These are phyloP conservation scores for Didymodactylos carnosus DNA, from an alignment of 2,888 invertebrate species.

Conservation along the genomic window DNA sequence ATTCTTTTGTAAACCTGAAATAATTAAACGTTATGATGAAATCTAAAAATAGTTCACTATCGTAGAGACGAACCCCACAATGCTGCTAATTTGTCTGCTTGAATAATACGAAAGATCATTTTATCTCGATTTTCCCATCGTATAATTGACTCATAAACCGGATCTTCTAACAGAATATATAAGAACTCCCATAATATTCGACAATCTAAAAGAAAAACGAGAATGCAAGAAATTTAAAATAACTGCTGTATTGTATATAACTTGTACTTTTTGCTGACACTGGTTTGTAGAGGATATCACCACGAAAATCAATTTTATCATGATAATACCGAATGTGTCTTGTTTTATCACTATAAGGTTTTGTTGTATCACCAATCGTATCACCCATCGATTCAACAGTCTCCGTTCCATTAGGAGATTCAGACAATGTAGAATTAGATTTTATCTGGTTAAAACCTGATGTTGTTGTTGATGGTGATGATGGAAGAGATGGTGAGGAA, in stretches of 20 bases:
- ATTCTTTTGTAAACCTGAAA: slow-evolving; percentile 8
- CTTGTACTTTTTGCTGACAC: slow-evolving; percentile 3
- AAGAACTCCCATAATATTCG: slow-evolving; percentile 13
- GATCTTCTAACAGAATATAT: slow-evolving; percentile 5
- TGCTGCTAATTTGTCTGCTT: slow-evolving; percentile 14
- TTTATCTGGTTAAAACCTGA: neutral
- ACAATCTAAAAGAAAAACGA: too few species aligned
- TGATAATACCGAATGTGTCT: slow-evolving; percentile 9
- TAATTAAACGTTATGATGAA: neutral
- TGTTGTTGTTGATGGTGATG: neutral
- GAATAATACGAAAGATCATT: slow-evolving; percentile 11
- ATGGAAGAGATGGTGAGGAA: neutral
- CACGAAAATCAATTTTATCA: slow-evolving; percentile 12
- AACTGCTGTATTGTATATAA: too few species aligned
- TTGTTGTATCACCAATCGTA: too few species aligned
- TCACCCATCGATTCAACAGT: too few species aligned
- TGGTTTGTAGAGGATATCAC: slow-evolving; percentile 11
- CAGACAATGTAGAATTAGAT: too few species aligned
- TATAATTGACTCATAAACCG: slow-evolving; percentile 1
- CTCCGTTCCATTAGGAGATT: too few species aligned
- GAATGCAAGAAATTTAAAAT: too few species aligned
- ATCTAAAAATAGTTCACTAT: too few species aligned
- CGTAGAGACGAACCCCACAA: neutral
- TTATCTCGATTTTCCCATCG: slow-evolving; percentile 9
- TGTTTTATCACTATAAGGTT: neutral